A percentile compares a stretch with the other conserved stretches of the same genome.
Evolutionary conservation across 2,888 invertebrate species (phyloP).

Genomic region (Teleogryllus oceanicus): DNA sequence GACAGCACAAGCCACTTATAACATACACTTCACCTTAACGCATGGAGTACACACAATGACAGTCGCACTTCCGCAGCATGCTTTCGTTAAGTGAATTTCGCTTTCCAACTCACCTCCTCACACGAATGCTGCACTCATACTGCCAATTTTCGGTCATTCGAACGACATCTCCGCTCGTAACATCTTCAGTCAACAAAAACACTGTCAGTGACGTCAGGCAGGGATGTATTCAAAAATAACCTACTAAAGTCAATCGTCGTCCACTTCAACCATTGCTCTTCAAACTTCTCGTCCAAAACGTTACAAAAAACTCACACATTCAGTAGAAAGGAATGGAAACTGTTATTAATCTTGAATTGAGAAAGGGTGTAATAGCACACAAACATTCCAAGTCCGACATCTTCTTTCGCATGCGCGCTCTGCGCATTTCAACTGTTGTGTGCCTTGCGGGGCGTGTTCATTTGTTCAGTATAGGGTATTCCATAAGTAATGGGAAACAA

Average conservation of each 20-base stretch:
- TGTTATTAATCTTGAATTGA: background rate
- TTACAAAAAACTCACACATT: background rate
- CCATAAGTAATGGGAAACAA: background rate
- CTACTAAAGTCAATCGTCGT: background rate
- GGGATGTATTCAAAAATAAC: conserved; percentile 9
- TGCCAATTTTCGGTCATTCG: conserved; percentile 33
- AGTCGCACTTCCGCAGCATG: background rate
- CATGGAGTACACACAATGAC: background rate
- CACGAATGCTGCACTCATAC: conserved; percentile 19
- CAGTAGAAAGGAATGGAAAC: background rate
- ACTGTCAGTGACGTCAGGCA: conserved; percentile 31
- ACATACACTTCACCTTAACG: background rate
- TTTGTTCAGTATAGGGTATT: background rate
- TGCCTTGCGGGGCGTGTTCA: background rate
- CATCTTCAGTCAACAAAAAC: conserved; percentile 34
- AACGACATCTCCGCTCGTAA: conserved; percentile 22
- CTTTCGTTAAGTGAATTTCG: background rate
- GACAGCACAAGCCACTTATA: background rate
- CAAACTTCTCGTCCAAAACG: background rate
- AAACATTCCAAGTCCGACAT: background rate
- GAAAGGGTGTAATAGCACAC: background rate
- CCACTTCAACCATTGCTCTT: background rate
- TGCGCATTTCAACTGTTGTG: conserved; percentile 4
- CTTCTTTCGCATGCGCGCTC: background rate
- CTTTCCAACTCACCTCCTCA: conserved; percentile 18